Conservation (phyloP, 1,140 invertebrate species). For the Drosophila rhopaloa region DNA sequence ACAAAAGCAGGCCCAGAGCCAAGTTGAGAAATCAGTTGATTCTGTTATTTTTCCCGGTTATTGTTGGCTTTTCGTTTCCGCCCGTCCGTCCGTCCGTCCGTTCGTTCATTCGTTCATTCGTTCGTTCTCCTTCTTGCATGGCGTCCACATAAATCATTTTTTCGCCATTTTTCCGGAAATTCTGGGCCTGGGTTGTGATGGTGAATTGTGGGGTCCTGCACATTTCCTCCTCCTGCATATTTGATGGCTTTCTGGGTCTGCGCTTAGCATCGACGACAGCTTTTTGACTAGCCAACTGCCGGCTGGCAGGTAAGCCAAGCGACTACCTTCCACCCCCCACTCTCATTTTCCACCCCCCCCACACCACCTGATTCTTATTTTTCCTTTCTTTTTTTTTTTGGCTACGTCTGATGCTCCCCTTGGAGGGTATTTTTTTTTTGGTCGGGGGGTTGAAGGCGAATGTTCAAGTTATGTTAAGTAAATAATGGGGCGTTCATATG, state of each 20-base stretch:
- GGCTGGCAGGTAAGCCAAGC: slow-evolving; percentile 74
- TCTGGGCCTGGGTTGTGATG: slow-evolving; percentile 4
- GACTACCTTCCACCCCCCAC: slow-evolving; percentile 1
- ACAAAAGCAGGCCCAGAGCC: slow-evolving; percentile 53
- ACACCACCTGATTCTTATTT: slow-evolving; percentile 34
- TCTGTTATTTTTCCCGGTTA: slow-evolving; percentile 68
- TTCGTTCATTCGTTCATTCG: too few relatives aligned
- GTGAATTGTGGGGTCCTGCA: slow-evolving; percentile 18
- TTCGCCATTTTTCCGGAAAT: slow-evolving; percentile 61
- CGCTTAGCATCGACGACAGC: slow-evolving; percentile 80
- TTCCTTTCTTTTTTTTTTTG: slow-evolving; percentile 44
- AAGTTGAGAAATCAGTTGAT: slow-evolving; percentile 79
- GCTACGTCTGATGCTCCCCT: slow-evolving; percentile 45
- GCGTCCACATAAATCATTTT: slow-evolving; percentile 81
- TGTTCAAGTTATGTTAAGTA: slow-evolving; percentile 83
- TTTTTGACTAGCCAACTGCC: slow-evolving; percentile 78
- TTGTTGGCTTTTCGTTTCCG: slow-evolving; percentile 43
- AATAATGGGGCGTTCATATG: slow-evolving; percentile 82
- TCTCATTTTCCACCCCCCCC: slow-evolving; percentile 2
- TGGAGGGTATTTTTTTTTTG: slow-evolving; percentile 30
- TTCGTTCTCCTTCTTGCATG: slow-evolving; percentile 40
- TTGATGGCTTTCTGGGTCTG: slow-evolving; percentile 66
- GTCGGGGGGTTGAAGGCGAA: slow-evolving; percentile 44
- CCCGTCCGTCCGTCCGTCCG: neutral
- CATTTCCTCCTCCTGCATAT: slow-evolving; percentile 64